Evolutionary conservation across 2,113 vertebrate genomes (phyloP).

Genomic region (Eudyptes chrysolophus): DNA sequence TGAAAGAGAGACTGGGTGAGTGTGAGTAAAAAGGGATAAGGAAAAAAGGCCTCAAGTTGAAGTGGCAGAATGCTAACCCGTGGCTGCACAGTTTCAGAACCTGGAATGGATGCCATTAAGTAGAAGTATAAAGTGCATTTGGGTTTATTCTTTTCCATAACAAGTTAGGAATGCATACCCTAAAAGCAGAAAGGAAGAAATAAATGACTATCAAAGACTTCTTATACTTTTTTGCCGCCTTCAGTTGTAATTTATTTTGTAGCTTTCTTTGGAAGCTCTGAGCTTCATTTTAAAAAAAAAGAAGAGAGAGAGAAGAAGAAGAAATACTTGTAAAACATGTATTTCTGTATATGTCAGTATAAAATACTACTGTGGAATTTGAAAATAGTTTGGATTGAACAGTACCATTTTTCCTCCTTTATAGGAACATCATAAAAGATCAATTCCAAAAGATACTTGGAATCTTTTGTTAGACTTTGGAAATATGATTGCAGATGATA

Average conservation of each 20-base stretch:
- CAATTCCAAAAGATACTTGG: slow-evolving; percentile 96
- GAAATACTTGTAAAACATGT: background rate
- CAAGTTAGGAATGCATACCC: background rate
- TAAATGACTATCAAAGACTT: background rate
- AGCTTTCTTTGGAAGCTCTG: background rate
- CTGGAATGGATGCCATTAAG: background rate
- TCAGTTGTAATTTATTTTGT: background rate
- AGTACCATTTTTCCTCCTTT: background rate
- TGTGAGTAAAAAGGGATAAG: background rate
- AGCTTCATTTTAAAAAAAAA: background rate
- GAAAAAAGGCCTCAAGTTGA: background rate
- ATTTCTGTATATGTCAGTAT: background rate
- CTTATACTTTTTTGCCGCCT: background rate
- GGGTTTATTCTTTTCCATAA: background rate
- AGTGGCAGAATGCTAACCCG: background rate
- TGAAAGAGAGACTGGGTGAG: background rate
- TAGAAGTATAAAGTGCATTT: background rate
- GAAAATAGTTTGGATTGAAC: background rate
- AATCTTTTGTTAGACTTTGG: slow-evolving; percentile 95
- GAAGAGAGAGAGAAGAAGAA: background rate
- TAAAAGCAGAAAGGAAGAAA: background rate
- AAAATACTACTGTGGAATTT: background rate
- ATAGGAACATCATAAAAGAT: slow-evolving; percentile 95
- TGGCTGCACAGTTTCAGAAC: background rate
- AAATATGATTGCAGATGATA: slow-evolving; percentile 95